Base-by-base conservation (phyloP, 2,113 vertebrate species). In the Pyxicephalus adspersus region DNA sequence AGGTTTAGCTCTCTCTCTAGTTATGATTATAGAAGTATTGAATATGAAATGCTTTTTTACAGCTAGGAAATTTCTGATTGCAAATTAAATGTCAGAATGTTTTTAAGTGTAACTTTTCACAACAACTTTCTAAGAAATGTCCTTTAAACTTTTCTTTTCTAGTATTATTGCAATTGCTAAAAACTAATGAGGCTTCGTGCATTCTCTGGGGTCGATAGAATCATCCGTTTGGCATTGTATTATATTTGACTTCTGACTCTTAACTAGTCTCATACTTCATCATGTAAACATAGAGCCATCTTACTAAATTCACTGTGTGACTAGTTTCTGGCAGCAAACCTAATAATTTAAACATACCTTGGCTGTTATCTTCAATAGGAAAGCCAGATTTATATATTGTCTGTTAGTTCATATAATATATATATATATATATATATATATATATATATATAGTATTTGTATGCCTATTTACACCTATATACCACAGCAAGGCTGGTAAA, bases 131-230 rank as follows among this genome's bases (percentile, higher is more conserved):
- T 77, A 58, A 83, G 85, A 83, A 64, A 67, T 82, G 78, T 86
- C 83, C 82, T 86, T 84, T 85, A 64, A 81, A 80, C 77, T 83
- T 72, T 86, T 83, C 66, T 45, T 34, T 72, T 74, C 58, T 85
- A 83, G 58, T 85, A 72, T 67, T 68, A 85, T 86, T 67, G 67
- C 83, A 84, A 86, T 86, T 77, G 82, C 82, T 86, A 82, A 72
- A 0, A 3, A n/a, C 60, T 83, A 85, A 72, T 50, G 73, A 84
- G 34, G 82, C 81, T 82, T 75, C 73, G 86, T 81, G 64, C 76
- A 52, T 78, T 83, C 55, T 79, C 64, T 84, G 79, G 51, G 65
- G 72, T 81, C 79, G 80, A 87, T 84, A 70, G 66, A 83, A 81
- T 51, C 28, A 65, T 64, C 60, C 28, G 63, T 73, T 20, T 68